Evolutionary conservation across 30 jellyfish, hydroid and myxozoan genomes (phyloP).

Genomic region (Morbakka virulenta): DNA sequence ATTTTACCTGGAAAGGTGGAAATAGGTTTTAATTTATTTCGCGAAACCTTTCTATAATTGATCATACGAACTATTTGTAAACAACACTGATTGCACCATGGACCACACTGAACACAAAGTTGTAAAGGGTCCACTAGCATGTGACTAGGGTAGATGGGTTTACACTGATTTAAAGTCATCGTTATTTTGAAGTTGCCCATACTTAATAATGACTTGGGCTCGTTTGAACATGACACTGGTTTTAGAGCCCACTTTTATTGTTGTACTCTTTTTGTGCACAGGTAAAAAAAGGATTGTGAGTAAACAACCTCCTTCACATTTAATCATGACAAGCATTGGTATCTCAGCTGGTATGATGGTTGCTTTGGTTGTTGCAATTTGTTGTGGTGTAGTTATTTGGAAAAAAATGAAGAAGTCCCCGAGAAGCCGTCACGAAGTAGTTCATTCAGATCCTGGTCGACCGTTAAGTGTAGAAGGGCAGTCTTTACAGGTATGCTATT

Average conservation of each 20-base stretch:
- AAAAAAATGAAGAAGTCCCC: conserved; percentile 55
- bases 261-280: background rate
- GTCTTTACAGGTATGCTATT: too few species aligned
- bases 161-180: too few species aligned
- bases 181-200: too few species aligned
- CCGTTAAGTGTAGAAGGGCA: too few species aligned
- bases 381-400: conserved; percentile 32
- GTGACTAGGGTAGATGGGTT: too few species aligned
- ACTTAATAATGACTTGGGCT: too few species aligned
- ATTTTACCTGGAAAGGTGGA: conserved; percentile 55
- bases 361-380: conserved; percentile 26
- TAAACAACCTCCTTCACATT: too few species aligned
- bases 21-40: conserved; percentile 50
- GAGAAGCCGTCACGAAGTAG: too few species aligned
- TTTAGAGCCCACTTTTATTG: background rate
- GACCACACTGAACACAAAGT: conserved; percentile 63
- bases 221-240: too few species aligned
- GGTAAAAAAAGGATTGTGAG: too few species aligned
- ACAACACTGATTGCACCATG: conserved; percentile 38
- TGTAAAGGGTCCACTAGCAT: conserved; percentile 62
- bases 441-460: too few species aligned
- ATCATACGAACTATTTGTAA: conserved; percentile 46
- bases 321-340: conserved; percentile 71
- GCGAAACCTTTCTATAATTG: too few species aligned
- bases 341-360: conserved; percentile 78